Evolutionary conservation across 2,797 vertebrate species (phyloP).

Genomic region (Sternotherus odoratus): DNA sequence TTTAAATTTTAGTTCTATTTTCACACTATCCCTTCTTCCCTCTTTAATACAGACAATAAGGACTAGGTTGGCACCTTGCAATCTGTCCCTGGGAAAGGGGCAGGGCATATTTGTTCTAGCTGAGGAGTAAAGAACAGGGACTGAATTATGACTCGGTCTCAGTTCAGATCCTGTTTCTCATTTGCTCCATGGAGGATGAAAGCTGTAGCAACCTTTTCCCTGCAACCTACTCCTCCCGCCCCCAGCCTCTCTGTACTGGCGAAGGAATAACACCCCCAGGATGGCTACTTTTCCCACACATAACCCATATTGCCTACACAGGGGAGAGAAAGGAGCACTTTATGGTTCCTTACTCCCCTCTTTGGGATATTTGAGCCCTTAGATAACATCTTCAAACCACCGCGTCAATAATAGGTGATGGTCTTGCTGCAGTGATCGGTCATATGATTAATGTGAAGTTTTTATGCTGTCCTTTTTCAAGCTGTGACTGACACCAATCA

Average conservation of each 20-base stretch:
- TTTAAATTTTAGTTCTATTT: not conserved
- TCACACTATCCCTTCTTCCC: not conserved
- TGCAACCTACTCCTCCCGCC: not conserved
- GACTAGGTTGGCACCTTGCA: not conserved
- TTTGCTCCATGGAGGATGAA: not conserved
- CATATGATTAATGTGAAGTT: not conserved
- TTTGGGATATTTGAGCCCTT: not conserved
- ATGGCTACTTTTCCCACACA: accelerated
- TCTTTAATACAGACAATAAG: not conserved
- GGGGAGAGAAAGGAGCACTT: not conserved
- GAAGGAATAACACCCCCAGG: not conserved
- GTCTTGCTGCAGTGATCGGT: not conserved
- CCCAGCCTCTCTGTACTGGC: not conserved
- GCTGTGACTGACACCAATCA: not conserved
- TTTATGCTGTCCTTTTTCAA: not conserved
- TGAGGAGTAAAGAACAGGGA: not conserved
- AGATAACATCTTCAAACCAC: not conserved
- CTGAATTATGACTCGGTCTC: not conserved
- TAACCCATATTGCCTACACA: not conserved
- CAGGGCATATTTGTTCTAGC: not conserved
- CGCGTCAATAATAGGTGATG: not conserved
- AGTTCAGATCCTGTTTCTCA: not conserved
- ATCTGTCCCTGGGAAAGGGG: not conserved
- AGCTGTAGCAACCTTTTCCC: not conserved
- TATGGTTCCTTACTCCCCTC: not conserved